A percentile compares a stretch with the other conserved stretches of the same genome.
Conservation (phyloP, 2,888 invertebrate species). For the Teleogryllus oceanicus region DNA sequence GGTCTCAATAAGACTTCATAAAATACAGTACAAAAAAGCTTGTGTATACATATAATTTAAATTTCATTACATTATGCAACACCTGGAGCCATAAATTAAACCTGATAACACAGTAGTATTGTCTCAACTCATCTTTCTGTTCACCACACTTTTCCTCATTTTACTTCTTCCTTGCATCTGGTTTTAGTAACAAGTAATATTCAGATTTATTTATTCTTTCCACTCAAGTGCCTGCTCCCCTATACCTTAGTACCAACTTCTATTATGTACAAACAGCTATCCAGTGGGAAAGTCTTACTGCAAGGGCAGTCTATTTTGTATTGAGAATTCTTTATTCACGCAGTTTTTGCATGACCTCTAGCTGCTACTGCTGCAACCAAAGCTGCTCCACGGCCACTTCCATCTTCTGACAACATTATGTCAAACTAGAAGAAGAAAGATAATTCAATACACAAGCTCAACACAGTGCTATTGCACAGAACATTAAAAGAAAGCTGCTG, state of each 20-base stretch:
- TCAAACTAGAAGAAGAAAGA: constrained; percentile 65
- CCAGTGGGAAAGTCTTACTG: too few species aligned
- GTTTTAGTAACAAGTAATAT: too few species aligned
- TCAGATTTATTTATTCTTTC: too few species aligned
- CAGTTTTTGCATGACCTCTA: constrained; percentile 48
- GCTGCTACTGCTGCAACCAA: constrained; percentile 91
- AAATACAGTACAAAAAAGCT: background rate
- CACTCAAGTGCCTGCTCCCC: too few species aligned
- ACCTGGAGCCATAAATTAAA: background rate
- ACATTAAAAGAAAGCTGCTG: too few species aligned
- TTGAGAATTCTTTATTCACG: too few species aligned
- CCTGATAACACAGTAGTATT: background rate
- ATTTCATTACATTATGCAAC: background rate
- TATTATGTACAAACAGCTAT: background rate
- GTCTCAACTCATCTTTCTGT: background rate
- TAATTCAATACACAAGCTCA: background rate
- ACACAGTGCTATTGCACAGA: background rate
- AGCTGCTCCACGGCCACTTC: constrained; percentile 94
- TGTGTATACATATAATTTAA: background rate
- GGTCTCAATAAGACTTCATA: background rate
- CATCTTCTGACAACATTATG: constrained; percentile 92
- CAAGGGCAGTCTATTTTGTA: too few species aligned
- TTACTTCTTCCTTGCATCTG: background rate
- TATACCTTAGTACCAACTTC: background rate
- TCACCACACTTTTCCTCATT: background rate